Conservation (phyloP, 2,888 invertebrate genomes). For the Erebia ligea region DNA sequence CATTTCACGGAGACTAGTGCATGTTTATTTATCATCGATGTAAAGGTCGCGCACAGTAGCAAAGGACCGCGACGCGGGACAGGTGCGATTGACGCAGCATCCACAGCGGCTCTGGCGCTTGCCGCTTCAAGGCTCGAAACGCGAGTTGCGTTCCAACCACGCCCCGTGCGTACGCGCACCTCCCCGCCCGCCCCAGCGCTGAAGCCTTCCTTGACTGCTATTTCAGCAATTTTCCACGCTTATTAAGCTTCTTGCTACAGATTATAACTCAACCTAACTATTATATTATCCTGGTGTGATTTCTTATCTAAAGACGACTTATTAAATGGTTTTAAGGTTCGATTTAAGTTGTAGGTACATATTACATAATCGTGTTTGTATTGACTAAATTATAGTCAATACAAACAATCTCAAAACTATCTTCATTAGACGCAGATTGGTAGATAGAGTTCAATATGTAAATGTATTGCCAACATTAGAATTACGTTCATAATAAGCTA, state of each 20-base stretch:
- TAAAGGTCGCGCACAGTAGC: constrained; percentile 49
- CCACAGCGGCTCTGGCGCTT: constrained; percentile 68
- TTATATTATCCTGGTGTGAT: not conserved
- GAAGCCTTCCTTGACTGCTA: constrained; percentile 57
- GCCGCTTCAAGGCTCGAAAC: constrained; percentile 23
- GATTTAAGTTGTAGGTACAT: not conserved
- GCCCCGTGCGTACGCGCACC: constrained; percentile 72
- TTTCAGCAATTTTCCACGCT: constrained; percentile 55
- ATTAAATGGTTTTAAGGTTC: not conserved
- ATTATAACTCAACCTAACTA: not conserved
- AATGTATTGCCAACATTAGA: constrained; percentile 37
- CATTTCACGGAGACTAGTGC: constrained; percentile 60
- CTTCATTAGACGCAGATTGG: not conserved
- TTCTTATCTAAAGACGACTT: not conserved
- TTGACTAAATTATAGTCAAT: not conserved
- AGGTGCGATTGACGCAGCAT: constrained; percentile 77
- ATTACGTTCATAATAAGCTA: constrained; percentile 37
- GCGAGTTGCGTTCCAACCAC: constrained; percentile 48
- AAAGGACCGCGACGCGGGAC: constrained; percentile 48
- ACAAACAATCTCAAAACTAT: no score
- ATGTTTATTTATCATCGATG: constrained; percentile 41
- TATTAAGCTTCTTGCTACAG: constrained; percentile 6
- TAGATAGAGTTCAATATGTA: constrained; percentile 12
- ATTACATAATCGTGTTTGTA: not conserved
- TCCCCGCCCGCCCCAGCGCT: constrained; percentile 65